These are phyloP conservation scores for Hyphantria cunea DNA, from an alignment of 1,140 invertebrate species.

Conservation along the genomic window DNA sequence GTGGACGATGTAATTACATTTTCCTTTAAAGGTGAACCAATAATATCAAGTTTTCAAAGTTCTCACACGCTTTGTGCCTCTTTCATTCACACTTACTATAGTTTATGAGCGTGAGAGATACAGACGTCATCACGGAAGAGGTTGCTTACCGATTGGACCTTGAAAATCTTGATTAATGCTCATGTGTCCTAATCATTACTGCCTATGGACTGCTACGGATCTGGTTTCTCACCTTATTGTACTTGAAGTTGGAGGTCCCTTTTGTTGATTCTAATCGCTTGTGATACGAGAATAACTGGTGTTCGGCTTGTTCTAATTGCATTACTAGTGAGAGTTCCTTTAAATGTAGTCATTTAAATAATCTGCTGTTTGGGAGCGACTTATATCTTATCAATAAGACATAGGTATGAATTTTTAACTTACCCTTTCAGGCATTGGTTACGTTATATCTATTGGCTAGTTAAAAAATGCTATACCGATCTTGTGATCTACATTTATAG, in stretches of 20 bases:
- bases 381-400: too few species aligned
- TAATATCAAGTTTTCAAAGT: constrained; percentile 24
- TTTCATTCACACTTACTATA: constrained; percentile 13
- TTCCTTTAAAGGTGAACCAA: constrained; percentile 28
- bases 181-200: constrained; percentile 19
- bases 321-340: too few species aligned
- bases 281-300: too few species aligned
- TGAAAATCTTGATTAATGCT: constrained; percentile 39
- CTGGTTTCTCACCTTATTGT: too few species aligned
- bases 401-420: too few species aligned
- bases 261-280: neutral
- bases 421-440: too few species aligned
- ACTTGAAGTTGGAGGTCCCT: neutral
- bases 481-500: too few species aligned
- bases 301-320: too few species aligned
- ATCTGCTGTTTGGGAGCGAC: too few species aligned
- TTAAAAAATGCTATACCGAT: too few species aligned
- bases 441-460: too few species aligned
- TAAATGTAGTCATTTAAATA: too few species aligned
- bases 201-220: neutral
- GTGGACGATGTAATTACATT: constrained; percentile 33
- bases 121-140: constrained; percentile 35
- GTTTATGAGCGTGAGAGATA: constrained; percentile 15
- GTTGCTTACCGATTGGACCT: constrained; percentile 36
- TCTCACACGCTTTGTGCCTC: constrained; percentile 8